A percentile compares a stretch with the other conserved stretches of the same genome.
Evolutionary conservation across 2,888 invertebrate genomes (phyloP).

Genomic region (Mesoligia furuncula): DNA sequence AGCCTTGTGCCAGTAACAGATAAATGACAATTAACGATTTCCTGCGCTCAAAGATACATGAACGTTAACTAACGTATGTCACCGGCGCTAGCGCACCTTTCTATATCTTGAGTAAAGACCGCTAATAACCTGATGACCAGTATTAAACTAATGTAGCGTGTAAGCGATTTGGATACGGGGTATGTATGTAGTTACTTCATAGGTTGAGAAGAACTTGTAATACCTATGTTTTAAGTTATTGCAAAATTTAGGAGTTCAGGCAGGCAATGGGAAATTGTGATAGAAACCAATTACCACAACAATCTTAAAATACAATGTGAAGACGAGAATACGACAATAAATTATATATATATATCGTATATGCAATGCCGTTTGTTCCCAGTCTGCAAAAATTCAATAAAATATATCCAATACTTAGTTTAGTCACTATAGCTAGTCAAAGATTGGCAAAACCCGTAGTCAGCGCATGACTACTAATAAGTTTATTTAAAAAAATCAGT

Average conservation of each 20-base stretch:
- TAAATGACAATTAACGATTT: slow-evolving; percentile 67
- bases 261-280: not conserved
- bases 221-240: not conserved
- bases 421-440: not conserved
- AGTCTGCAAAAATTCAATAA: not conserved
- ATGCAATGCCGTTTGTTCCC: not conserved
- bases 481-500: not conserved
- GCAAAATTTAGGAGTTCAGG: not conserved
- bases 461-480: not conserved
- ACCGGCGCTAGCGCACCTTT: slow-evolving; percentile 54
- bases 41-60: slow-evolving; percentile 62
- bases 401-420: not conserved
- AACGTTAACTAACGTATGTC: slow-evolving; percentile 57
- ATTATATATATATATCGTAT: not conserved
- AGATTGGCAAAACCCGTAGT: not conserved
- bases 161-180: not conserved
- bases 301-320: not conserved
- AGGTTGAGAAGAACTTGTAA: not conserved
- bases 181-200: not conserved
- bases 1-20: slow-evolving; percentile 67
- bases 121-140: slow-evolving; percentile 43
- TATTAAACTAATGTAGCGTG: slow-evolving; percentile 25
- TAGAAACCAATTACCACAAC: no score
- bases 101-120: slow-evolving; percentile 46
- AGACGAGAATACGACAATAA: not conserved